Base-by-base conservation (phyloP, 2,113 vertebrate genomes). In the Dasypus novemcinctus region DNA sequence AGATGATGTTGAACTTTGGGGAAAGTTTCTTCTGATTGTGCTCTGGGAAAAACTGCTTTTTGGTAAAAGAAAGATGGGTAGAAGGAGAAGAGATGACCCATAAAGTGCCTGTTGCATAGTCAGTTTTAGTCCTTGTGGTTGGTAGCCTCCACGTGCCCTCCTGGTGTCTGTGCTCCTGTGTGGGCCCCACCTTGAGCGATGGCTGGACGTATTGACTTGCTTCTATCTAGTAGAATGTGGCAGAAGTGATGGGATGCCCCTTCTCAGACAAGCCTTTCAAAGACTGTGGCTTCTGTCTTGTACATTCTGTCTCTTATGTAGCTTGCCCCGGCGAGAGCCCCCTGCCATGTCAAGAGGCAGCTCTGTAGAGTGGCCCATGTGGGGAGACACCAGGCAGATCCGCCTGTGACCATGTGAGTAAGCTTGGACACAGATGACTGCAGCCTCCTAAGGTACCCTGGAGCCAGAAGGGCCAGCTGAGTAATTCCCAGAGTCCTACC, bases 391-490 rank as follows among this genome's bases (percentile, higher is more conserved):
- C 0, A 3, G n/a, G n/a, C 11, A 49, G 46, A 11, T 49, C 46
- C 46, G 46, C 46, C 46, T 10, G 46, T 49, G 11, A 49, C 5
- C 46, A 9, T 11, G 11, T 49, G 46, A 9, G 46, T 49, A 11
- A 49, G 46, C 46, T 49, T 49, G 46, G 46, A 49, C 11, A 11
- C 46, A 49, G 46, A 90, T 43, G 59, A 18, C 72, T 27, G 2
- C 0, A 5, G 46, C 36, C 43, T 66, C 29, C 4, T 3, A 1
- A 64, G 59, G 36, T 6, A 43, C 11, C 23, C 4, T 1, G 41
- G 41, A 76, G 59, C 61, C 21, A 25, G n/a, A 61, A 61, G 29
- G n/a, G 5, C 81, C 11, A 36, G 74, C 25, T 17, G 46, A 0
- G 31, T 2, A 4, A 41, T 20, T 82, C 18, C 23, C 68, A n/a